These are phyloP conservation scores for Gastrophryne carolinensis DNA, from an alignment of 2,797 vertebrate species.

Conservation along the genomic window DNA sequence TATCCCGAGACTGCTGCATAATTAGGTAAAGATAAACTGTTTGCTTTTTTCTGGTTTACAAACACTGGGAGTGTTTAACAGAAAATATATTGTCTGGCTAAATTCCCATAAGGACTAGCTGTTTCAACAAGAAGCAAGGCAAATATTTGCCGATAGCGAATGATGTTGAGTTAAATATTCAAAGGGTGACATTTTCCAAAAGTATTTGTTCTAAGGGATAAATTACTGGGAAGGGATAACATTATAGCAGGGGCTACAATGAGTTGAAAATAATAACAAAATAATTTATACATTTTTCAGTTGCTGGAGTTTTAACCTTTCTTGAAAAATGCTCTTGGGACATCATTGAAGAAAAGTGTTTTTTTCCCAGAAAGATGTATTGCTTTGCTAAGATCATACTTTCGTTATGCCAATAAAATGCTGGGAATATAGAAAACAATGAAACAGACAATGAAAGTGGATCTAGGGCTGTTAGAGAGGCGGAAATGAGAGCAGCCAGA, in stretches of 20 bases:
- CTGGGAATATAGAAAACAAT: slow-evolving; percentile 78
- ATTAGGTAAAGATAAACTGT: slow-evolving; percentile 51
- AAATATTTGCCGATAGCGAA: slow-evolving; percentile 52
- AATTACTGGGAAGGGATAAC: slow-evolving; percentile 28
- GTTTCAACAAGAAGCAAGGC: slow-evolving; percentile 10
- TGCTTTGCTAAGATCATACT: slow-evolving; percentile 72
- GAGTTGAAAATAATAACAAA: slow-evolving; percentile 63
- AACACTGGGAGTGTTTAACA: slow-evolving; percentile 51
- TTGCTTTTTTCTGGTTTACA: slow-evolving; percentile 46
- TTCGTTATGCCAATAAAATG: slow-evolving; percentile 77
- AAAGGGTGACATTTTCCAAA: slow-evolving; percentile 53
- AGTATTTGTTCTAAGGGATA: slow-evolving; percentile 44
- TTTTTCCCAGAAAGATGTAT: slow-evolving; percentile 74
- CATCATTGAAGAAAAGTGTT: slow-evolving; percentile 70
- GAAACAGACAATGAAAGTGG: slow-evolving; percentile 80
- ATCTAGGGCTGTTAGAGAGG: slow-evolving; percentile 83
- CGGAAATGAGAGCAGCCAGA: slow-evolving; percentile 94
- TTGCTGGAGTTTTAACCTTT: slow-evolving; percentile 68
- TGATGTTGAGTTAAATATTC: slow-evolving; percentile 53
- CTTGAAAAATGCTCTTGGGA: slow-evolving; percentile 65
- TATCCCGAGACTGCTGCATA: slow-evolving; percentile 43
- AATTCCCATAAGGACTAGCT: slow-evolving; percentile 51
- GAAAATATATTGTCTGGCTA: slow-evolving; percentile 37
- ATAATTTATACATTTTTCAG: slow-evolving; percentile 63
- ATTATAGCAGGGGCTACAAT: slow-evolving; percentile 53